Base-by-base conservation (phyloP, 2,888 invertebrate genomes). In the Protodeltote pygarga region DNA sequence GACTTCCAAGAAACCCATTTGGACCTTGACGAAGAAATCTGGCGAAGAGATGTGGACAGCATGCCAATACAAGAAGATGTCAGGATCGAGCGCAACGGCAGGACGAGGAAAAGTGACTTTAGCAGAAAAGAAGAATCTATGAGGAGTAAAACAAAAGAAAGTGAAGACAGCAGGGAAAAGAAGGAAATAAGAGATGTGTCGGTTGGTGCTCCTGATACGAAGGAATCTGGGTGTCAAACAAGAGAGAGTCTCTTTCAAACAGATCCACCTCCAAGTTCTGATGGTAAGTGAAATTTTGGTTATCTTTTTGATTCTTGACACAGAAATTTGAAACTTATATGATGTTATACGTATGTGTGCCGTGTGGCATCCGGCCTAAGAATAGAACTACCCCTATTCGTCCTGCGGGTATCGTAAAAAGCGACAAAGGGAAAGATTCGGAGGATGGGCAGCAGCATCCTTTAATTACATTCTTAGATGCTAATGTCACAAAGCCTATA, bases 191-290 rank as follows among this genome's bases (percentile, higher is more conserved):
- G 87, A 70, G 91, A 91, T 53, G 90, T 75, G 3, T 90, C 91
- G 0, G 90, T 90, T 6, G 89, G 90, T 0, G 88, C 85, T 0
- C 91, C 91, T 3, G 91, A 92, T 59, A 91, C 90, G 0, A 92
- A 90, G 53, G 92, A 92, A 48, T 89, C 89, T 1, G 83, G 88
- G 0, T 97, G 97, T 78, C 97, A 97, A 80, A 97, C 97, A 0
- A 93, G 97, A 64, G 97, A 96, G 79, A 96, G 96, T 72, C 85
- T 96, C 19, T 95, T 96, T 75, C 89, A 91, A 38, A 70, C 83
- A 0, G 91, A 88, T 31, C 77, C 87, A 1, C 81, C 89, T 0
- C 79, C 82, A 0, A 89, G 91, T 68, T 90, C 91, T 39, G 88
- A 90, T 64, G 89, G 91, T 85, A 70, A 81, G 81, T 63, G n/a